Evolutionary conservation across 1,140 invertebrate genomes (phyloP), one percentile per base, ranked within the genome.

Genomic region (Brachionus plicatilis): DNA sequence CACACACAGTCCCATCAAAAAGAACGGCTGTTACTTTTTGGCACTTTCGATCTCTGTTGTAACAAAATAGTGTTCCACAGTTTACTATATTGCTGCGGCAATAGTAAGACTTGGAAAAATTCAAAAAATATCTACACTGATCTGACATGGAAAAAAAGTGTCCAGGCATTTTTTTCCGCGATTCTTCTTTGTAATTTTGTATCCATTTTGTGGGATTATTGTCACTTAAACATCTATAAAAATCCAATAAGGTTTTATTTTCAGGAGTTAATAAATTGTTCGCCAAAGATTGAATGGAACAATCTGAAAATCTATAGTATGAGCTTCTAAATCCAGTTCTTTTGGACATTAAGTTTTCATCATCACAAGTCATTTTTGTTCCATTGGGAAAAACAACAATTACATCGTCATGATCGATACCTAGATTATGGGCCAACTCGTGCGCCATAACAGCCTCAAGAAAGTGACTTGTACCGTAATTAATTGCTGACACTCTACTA

Each of bases 41-140:
- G 17, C 68, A 72, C 37, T 72, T 14, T 17, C 68, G 33, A 8
- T 17, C 43, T 43, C 17, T 41, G 17, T 43, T 43, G 12, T 17
- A 72, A 20, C 68, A 72, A 72, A 43, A 72, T 9, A 72, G 17
- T 5, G 11, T 7, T n/a, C 3, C 3, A 43, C 68, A 72, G n/a
- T 17, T 72, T 0, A 72, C 9, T 43, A 72, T 72, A 43, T 45
- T 72, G 8, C n/a, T 43, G 41, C 17, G 33, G 17, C 68, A 72
- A 41, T 72, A 72, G 20, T 72, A 72, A 17, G 68, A 72, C 29
- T 72, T 20, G n/a, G 68, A 72, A 72, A 43, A 20, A 8, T 72
- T 72, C n/a, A 72, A 43, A 37, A 72, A 72, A 72, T 41, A 72
- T 72, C 68, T 72, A 24, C 68, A 72, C 41, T 72, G 68, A 72